A percentile compares a stretch with the other conserved stretches of the same genome.
Evolutionary conservation across 92 coral and sea anemone genomes (phyloP).

Genomic region (Meandrina meandrites): DNA sequence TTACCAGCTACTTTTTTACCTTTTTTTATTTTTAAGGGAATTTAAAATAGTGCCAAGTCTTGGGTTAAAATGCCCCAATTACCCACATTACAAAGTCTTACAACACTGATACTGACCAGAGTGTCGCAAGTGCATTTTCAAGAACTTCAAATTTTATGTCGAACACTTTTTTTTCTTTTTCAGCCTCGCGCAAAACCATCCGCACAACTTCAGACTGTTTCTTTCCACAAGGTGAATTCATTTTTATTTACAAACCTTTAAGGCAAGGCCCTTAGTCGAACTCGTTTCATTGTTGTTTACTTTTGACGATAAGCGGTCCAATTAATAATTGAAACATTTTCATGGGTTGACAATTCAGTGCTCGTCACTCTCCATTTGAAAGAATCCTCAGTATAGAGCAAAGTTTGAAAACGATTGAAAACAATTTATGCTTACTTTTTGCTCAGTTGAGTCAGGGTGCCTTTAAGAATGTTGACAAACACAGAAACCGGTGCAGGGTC

Average conservation of each 20-base stretch:
- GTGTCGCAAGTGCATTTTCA: neutral
- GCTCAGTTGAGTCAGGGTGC: neutral
- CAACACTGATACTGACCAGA: neutral
- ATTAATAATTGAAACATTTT: neutral
- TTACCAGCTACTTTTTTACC: neutral
- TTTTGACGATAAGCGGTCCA: neutral
- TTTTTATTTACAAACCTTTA: neutral
- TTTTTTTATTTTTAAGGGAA: neutral
- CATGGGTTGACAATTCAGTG: neutral
- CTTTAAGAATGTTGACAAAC: neutral
- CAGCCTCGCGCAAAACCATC: neutral
- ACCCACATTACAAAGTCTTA: conserved; percentile 18
- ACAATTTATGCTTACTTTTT: neutral
- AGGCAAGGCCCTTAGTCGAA: neutral
- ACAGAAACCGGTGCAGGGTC: neutral
- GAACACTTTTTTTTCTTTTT: neutral
- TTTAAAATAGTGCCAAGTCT: neutral
- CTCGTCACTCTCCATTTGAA: neutral
- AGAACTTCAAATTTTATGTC: neutral
- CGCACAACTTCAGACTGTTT: neutral
- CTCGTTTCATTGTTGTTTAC: neutral
- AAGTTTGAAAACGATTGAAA: neutral
- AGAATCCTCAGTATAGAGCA: neutral
- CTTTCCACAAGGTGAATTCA: neutral
- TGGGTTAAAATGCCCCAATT: neutral